phyloP scores from a whole-genome alignment of 2,797 vertebrate species.

The Phaenicophaeus curvirostris region DNA sequence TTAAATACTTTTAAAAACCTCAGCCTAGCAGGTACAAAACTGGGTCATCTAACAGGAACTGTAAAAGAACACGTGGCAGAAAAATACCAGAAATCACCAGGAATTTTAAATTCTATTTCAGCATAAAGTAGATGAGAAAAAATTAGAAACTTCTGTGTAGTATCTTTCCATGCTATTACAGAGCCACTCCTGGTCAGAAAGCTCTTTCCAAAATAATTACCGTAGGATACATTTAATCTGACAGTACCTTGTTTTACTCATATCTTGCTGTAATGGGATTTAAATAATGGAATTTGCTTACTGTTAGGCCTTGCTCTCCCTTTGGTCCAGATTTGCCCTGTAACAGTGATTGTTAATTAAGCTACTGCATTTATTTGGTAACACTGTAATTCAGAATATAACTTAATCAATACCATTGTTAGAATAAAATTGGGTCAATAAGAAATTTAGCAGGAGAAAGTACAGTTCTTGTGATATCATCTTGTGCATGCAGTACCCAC shows the following conservation, averaged over 20 bases:
- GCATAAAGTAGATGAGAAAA: background rate
- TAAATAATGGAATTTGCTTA: slow-evolving; percentile 73
- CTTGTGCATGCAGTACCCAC: background rate
- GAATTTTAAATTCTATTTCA: background rate
- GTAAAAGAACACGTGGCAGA: background rate
- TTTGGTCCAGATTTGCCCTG: slow-evolving; percentile 86
- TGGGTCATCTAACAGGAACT: background rate
- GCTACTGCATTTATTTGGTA: background rate
- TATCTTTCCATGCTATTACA: background rate
- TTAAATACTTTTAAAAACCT: background rate
- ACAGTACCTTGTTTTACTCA: background rate
- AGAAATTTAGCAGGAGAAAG: background rate
- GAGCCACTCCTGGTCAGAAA: background rate
- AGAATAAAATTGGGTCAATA: background rate
- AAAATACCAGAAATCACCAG: background rate
- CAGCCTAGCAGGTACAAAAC: background rate
- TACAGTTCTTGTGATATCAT: background rate
- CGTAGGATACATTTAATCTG: background rate
- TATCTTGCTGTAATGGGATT: background rate
- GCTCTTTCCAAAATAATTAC: background rate
- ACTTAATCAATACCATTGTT: background rate
- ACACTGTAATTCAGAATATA: background rate
- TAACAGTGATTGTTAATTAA: slow-evolving; percentile 40
- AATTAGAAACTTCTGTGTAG: background rate
- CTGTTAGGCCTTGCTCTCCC: slow-evolving; percentile 88